A percentile compares a stretch with the other conserved stretches of the same genome.
These are phyloP conservation scores for Antitype chi DNA, from an alignment of 2,888 invertebrate genomes.

Conservation along the genomic window DNA sequence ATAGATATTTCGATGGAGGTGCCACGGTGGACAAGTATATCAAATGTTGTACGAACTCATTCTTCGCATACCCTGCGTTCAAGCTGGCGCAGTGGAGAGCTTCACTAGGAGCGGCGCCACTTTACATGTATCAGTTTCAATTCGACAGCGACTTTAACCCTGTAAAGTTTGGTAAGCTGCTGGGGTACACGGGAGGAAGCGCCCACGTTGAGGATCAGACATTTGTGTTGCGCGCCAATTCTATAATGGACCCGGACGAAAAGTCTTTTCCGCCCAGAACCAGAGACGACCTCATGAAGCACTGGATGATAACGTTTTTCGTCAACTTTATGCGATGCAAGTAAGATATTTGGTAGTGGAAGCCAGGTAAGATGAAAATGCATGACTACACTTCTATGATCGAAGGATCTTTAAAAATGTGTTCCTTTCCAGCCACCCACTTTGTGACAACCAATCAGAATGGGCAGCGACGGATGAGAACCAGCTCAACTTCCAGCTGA, in stretches of 20 bases:
- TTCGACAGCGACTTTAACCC: constrained; percentile 82
- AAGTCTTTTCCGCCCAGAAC: constrained; percentile 46
- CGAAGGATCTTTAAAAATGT: not conserved
- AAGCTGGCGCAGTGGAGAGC: constrained; percentile 65
- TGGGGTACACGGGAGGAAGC: constrained; percentile 73
- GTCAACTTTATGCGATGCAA: constrained; percentile 61
- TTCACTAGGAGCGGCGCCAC: constrained; percentile 70
- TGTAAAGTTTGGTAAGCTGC: constrained; percentile 71
- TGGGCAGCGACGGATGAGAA: constrained; percentile 41
- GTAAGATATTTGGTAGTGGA: constrained; percentile 32
- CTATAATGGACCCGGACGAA: constrained; percentile 50
- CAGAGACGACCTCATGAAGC: constrained; percentile 64
- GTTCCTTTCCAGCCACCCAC: constrained; percentile 43
- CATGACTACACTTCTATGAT: too few species aligned
- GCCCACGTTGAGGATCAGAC: constrained; percentile 86
- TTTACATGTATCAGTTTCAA: constrained; percentile 85
- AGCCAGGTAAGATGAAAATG: not conserved
- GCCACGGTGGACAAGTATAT: constrained; percentile 57
- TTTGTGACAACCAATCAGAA: constrained; percentile 30
- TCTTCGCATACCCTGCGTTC: constrained; percentile 66
- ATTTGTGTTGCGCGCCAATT: constrained; percentile 78
- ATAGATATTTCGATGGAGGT: constrained; percentile 60
- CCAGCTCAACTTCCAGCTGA: constrained; percentile 52
- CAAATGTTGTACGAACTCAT: constrained; percentile 52
- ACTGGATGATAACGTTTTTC: constrained; percentile 62